Evolutionary conservation across 2,888 invertebrate genomes (phyloP), one percentile per base, ranked within the genome.

Genomic region (Hirudinaria manillensis): DNA sequence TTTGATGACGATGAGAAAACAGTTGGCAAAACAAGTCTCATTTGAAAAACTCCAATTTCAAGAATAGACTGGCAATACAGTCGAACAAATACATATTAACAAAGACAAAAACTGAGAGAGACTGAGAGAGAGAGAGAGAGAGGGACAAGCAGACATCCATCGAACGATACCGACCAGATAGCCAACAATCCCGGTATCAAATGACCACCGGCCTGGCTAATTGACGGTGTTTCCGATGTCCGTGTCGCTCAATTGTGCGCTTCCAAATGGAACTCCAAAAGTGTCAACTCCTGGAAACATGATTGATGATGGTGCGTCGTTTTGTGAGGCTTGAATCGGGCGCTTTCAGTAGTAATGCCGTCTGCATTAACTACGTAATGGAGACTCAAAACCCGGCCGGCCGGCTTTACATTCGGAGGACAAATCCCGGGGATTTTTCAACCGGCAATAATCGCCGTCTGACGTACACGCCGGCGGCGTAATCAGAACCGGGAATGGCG

Each of bases 171-270:
- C n/a, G 6, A 27, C 61, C 61, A n/a, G 53, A 19, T 29, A 10
- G 24, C 29, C 29, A 10, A 61, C 61, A 61, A 61, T 61, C 61
- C 61, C 61, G 61, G 24, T 29, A 61, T 45, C 45, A 29, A 61
- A 24, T 61, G 29, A 61, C 24, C 29, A 10, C 24, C 61, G 61
- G 61, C 61, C 29, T 61, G 3, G 24, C 61, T 27, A 61, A 27
- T 61, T 61, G 61, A 61, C 61, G 61, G 24, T 24, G 29, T 29
- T 27, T 61, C 61, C 61, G 61, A 61, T 61, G 24, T 61, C 1
- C 29, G 29, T 61, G 29, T 24, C 61, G 61, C 61, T 61, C 61
- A 61, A 61, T 61, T 61, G 61, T 29, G 45, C 45, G 45, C 45
- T 45, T 45, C 16, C 45, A 45, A 45, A 45, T 10, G 24, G 61